Evolutionary conservation across 1,140 invertebrate species (phyloP), one percentile per base, ranked within the genome.

Genomic region (Ceratina australensis): DNA sequence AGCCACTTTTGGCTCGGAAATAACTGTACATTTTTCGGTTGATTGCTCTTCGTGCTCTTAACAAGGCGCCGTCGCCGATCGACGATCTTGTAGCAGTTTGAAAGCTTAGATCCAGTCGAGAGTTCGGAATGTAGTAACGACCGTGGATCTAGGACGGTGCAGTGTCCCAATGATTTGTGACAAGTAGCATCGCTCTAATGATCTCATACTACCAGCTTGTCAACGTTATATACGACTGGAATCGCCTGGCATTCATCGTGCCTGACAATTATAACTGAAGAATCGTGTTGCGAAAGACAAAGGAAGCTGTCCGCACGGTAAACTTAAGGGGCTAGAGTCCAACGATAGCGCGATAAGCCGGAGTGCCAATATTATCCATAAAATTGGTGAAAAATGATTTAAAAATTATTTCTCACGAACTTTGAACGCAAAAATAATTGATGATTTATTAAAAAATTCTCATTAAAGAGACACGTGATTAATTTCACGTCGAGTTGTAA

Each of bases 401-500:
- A n/a, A n/a, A n/a, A n/a, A n/a, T n/a, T n/a, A n/a, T n/a, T n/a
- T n/a, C n/a, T n/a, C n/a, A n/a, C n/a, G n/a, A n/a, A n/a, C n/a
- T n/a, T n/a, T n/a, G n/a, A n/a, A n/a, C n/a, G n/a, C n/a, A n/a
- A n/a, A n/a, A n/a, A n/a, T n/a, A n/a, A n/a, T n/a, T n/a, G n/a
- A n/a, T n/a, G n/a, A n/a, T n/a, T n/a, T 42, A 42, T 7, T 42
- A 42, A 42, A 42, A 42, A 2, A 10, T 42, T 42, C 33, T 42
- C n/a, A 18, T 7, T n/a, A 22, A 52, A 59, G 57, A 63, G 61
- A 71, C n/a, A 56, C 22, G 18, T 22, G 65, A 22, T 24, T 81
- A 59, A 79, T 83, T 42, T 84, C 47, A 64, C 73, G 24, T 50
- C n/a, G 20, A 59, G 12, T 52, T n/a, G 52, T 72, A 13, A 66